Conservation (phyloP, 1,140 invertebrate genomes). For the Brachionus calyciflorus region DNA sequence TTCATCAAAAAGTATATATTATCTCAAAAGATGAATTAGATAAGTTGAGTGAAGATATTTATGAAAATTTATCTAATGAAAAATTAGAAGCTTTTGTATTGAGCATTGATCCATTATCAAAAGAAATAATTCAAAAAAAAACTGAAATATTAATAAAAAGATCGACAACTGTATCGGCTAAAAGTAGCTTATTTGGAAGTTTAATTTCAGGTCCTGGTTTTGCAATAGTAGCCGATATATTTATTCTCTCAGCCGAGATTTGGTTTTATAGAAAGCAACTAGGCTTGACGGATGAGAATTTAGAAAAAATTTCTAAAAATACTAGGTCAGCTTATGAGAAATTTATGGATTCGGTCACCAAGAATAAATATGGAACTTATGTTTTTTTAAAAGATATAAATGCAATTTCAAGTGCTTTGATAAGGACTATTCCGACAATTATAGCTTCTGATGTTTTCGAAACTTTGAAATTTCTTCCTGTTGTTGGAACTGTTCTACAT, state of each 20-base stretch:
- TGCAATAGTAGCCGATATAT: neutral
- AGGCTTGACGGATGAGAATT: neutral
- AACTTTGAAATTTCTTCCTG: neutral
- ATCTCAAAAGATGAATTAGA: neutral
- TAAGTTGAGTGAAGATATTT: neutral
- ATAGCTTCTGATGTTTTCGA: slow-evolving; percentile 1
- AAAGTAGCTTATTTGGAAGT: slow-evolving; percentile 4
- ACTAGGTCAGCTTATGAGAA: neutral
- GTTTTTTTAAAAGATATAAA: neutral
- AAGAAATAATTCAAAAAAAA: slow-evolving; percentile 32
- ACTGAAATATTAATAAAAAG: neutral
- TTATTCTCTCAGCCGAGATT: neutral
- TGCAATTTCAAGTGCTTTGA: neutral
- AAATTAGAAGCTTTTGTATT: neutral
- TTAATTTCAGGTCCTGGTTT: slow-evolving; percentile 1
- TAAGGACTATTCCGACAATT: neutral
- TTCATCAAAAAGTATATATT: neutral
- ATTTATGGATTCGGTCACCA: neutral
- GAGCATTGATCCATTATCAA: slow-evolving; percentile 13
- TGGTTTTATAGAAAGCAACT: slow-evolving; percentile 38
- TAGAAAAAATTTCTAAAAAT: neutral
- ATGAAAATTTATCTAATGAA: neutral
- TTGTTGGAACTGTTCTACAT: neutral
- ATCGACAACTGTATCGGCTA: neutral
- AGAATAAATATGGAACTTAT: neutral